Conservation (phyloP, 2,888 invertebrate species). For the Apotomis betuletana region DNA sequence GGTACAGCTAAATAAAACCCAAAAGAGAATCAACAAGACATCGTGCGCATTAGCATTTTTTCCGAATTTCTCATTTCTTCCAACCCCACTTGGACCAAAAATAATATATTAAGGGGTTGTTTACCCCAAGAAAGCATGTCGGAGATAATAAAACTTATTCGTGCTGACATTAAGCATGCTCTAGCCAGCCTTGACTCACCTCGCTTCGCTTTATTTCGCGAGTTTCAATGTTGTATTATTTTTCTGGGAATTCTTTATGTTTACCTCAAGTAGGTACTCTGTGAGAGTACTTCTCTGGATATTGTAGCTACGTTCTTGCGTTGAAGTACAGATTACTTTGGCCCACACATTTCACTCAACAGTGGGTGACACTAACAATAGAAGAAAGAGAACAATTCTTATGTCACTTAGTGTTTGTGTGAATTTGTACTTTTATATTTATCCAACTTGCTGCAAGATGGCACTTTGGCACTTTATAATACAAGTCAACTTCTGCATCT, state of each 20-base stretch:
- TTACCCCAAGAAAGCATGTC: slow-evolving; percentile 13
- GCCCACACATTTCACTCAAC: too few relatives aligned
- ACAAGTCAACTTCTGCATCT: too few relatives aligned
- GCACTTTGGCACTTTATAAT: too few relatives aligned
- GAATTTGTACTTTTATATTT: too few relatives aligned
- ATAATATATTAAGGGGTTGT: slow-evolving; percentile 30
- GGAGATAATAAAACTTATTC: slow-evolving; percentile 35
- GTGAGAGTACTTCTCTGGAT: neutral
- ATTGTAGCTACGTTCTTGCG: too few relatives aligned
- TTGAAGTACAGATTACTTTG: too few relatives aligned
- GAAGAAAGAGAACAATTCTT: too few relatives aligned
- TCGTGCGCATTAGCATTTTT: neutral
- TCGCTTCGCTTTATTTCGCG: slow-evolving; percentile 16
- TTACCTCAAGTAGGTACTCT: neutral
- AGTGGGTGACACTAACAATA: too few relatives aligned
- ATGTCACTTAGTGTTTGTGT: too few relatives aligned
- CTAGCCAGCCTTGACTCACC: slow-evolving; percentile 22
- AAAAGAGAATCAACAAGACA: too few relatives aligned
- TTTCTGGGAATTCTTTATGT: neutral
- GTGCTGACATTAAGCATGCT: slow-evolving; percentile 33
- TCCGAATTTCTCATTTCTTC: slow-evolving; percentile 7
- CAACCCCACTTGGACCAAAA: slow-evolving; percentile 22
- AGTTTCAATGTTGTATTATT: slow-evolving; percentile 10
- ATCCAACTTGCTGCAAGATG: too few relatives aligned
- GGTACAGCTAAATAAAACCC: too few relatives aligned